Evolutionary conservation across 2,797 vertebrate species (phyloP).

Genomic region (Pseudocheirus occidentalis): DNA sequence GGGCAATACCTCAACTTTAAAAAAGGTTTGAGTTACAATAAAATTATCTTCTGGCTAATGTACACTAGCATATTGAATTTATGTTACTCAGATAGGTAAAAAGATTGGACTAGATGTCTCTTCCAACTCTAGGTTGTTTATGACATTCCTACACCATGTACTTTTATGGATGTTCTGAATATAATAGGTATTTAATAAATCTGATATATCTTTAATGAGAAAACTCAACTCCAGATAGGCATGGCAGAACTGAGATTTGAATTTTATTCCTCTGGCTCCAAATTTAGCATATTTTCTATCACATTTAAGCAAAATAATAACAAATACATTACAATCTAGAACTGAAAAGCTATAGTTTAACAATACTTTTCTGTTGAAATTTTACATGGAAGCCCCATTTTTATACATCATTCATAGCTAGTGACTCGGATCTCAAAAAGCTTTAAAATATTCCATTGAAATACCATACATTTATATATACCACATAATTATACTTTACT

Average conservation of each 20-base stretch:
- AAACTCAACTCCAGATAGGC: neutral
- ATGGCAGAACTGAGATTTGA: neutral
- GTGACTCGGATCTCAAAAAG: constrained; percentile 21
- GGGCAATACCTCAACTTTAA: constrained; percentile 40
- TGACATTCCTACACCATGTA: neutral
- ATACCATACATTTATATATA: neutral
- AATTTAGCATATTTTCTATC: neutral
- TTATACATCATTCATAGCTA: neutral
- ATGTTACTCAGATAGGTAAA: neutral
- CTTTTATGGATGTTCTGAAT: neutral
- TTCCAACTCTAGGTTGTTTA: neutral
- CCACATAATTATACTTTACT: neutral
- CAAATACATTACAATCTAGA: neutral
- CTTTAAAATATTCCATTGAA: constrained; percentile 62
- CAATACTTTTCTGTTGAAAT: neutral
- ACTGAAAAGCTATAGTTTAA: neutral
- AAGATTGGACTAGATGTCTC: neutral
- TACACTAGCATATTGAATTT: neutral
- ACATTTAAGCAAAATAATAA: neutral
- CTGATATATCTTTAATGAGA: neutral
- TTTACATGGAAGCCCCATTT: neutral
- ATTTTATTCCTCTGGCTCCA: neutral
- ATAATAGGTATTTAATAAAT: neutral
- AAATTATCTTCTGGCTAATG: constrained; percentile 30
- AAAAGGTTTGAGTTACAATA: constrained; percentile 37